Percentiles rank a stretch among this genome's conserved stretches.
phyloP scores from a whole-genome alignment of 1,140 invertebrate genomes.

The Nebria ingens region DNA sequence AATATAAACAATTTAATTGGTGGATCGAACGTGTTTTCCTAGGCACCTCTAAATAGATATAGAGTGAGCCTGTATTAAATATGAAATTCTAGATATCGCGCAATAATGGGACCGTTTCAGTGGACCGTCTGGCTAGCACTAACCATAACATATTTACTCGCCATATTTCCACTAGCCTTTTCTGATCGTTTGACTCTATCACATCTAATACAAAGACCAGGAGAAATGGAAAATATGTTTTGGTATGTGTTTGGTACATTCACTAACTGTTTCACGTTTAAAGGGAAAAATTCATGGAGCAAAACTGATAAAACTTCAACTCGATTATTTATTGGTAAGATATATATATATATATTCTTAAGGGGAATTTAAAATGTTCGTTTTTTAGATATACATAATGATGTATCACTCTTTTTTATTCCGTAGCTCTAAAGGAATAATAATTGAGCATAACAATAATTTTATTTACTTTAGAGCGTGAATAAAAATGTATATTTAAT shows the following conservation, averaged over 20 bases:
- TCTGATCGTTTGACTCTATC: slow-evolving; percentile 53
- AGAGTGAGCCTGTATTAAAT: too few relatives aligned
- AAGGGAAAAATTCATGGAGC: slow-evolving; percentile 53
- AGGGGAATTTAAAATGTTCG: too few relatives aligned
- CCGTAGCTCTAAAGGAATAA: too few relatives aligned
- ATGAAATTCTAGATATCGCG: slow-evolving; percentile 67
- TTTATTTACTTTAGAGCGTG: too few relatives aligned
- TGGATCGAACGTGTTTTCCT: too few relatives aligned
- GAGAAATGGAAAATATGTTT: slow-evolving; percentile 63
- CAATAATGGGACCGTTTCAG: slow-evolving; percentile 70
- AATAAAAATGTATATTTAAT: too few relatives aligned
- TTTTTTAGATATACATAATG: too few relatives aligned
- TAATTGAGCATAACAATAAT: too few relatives aligned
- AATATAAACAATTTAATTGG: too few relatives aligned
- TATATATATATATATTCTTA: too few relatives aligned
- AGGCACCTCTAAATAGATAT: too few relatives aligned
- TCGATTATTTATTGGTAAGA: slow-evolving; percentile 56
- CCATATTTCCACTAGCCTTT: slow-evolving; percentile 56
- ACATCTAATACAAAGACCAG: slow-evolving; percentile 50
- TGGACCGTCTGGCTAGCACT: slow-evolving; percentile 64
- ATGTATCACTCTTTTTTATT: too few relatives aligned
- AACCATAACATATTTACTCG: slow-evolving; percentile 55
- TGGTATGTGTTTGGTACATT: slow-evolving; percentile 74
- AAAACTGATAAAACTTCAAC: slow-evolving; percentile 56
- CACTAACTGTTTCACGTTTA: slow-evolving; percentile 65